Conservation (phyloP, 2,888 invertebrate genomes). For the Trichogramma dendrolimi region DNA sequence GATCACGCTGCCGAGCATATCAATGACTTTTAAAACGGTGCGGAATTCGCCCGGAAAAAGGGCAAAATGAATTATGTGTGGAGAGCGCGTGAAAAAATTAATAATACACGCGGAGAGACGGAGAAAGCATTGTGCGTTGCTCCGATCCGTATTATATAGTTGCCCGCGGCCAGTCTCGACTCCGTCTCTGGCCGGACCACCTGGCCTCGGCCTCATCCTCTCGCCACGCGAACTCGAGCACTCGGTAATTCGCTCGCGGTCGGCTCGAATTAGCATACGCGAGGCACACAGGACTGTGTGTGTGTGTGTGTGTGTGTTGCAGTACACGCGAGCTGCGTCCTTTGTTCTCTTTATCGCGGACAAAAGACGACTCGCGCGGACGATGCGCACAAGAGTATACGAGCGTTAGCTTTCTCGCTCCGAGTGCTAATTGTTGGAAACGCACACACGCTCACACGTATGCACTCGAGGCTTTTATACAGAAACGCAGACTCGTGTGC, state of each 20-base stretch:
- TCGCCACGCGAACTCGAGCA: too few species aligned
- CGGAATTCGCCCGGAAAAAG: too few species aligned
- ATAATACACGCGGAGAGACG: slow-evolving; percentile 10
- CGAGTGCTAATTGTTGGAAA: neutral
- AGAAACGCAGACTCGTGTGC: too few species aligned
- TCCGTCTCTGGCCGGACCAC: slow-evolving; percentile 40
- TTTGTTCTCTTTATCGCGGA: neutral
- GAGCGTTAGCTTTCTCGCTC: slow-evolving; percentile 7
- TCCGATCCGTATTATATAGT: slow-evolving; percentile 18
- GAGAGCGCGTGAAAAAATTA: slow-evolving; percentile 8
- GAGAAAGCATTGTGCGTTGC: slow-evolving; percentile 22
- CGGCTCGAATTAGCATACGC: slow-evolving; percentile 39
- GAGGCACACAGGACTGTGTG: slow-evolving; percentile 2
- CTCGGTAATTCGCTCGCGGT: too few species aligned
- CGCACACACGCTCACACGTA: neutral
- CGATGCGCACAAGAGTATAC: neutral
- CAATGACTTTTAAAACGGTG: too few species aligned
- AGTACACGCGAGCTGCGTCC: neutral
- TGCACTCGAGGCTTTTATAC: too few species aligned
- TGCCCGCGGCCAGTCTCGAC: slow-evolving; percentile 37
- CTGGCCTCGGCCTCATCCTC: neutral
- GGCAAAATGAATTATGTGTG: too few species aligned
- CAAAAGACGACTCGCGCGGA: neutral
- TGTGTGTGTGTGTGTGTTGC: too few species aligned
- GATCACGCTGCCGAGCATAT: too few species aligned